Conservation (phyloP, 64 coral and sea anemone species). For the Platygyra sinensis region DNA sequence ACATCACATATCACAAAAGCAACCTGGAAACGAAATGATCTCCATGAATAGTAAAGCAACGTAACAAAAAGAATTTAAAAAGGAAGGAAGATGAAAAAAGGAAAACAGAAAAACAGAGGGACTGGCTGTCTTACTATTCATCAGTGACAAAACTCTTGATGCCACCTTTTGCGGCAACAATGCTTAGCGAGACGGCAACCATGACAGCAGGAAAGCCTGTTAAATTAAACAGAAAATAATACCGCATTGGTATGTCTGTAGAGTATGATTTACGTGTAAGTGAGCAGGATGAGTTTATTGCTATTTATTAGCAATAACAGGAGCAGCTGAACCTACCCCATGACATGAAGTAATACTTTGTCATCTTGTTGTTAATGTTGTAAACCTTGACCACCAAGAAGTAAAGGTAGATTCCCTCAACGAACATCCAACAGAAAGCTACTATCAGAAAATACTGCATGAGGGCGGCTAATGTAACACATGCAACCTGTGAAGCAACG, state of each 20-base stretch:
- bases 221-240: not conserved
- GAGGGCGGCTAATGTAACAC: slow-evolving; percentile 34
- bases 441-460: slow-evolving; percentile 61
- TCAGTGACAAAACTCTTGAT: slow-evolving; percentile 1
- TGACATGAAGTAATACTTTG: slow-evolving; percentile 23
- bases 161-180: not conserved
- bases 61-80: too few relatives aligned
- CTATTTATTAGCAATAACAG: too few relatives aligned
- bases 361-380: slow-evolving; percentile 27
- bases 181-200: not conserved
- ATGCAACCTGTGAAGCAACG: not conserved
- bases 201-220: not conserved
- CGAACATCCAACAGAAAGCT: slow-evolving; percentile 61
- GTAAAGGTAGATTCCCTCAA: slow-evolving; percentile 67
- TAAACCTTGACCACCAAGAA: slow-evolving; percentile 54
- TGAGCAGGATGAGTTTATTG: too few relatives aligned
- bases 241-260: not conserved
- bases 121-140: not conserved
- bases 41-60: too few relatives aligned
- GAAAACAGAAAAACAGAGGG: not conserved
- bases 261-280: not conserved
- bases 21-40: not conserved
- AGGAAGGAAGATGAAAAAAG: too few relatives aligned
- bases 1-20: not conserved
- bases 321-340: slow-evolving; percentile 32